phyloP scores from a whole-genome alignment of 2,888 invertebrate species.

The Lordiphosa andalusiaca region DNA sequence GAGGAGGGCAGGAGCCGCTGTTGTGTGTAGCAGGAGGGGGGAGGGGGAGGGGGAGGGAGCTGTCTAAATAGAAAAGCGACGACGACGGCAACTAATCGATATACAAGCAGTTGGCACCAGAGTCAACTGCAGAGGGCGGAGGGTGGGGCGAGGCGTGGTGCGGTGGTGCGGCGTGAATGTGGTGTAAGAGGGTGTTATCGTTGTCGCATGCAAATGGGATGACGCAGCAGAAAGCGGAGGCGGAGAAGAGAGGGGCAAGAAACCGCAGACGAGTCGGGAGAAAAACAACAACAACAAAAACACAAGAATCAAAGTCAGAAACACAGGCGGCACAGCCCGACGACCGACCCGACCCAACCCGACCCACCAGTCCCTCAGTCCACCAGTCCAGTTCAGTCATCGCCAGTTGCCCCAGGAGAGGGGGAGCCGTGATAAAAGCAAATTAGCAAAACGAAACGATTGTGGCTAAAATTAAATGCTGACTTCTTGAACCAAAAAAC shows the following conservation, averaged over 20 bases:
- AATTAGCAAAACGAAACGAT: conserved; percentile 17
- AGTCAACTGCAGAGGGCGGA: conserved; percentile 5
- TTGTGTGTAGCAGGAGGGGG: not conserved
- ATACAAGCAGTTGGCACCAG: conserved; percentile 64
- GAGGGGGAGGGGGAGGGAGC: conserved; percentile 20
- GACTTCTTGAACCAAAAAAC: conserved; percentile 13
- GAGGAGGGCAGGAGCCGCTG: not conserved
- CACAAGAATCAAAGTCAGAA: not conserved
- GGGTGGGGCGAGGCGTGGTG: conserved; percentile 1
- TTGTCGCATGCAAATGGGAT: conserved; percentile 26
- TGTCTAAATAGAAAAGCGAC: conserved; percentile 29
- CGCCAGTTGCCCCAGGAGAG: not conserved
- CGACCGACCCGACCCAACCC: too few species aligned
- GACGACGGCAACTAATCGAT: conserved; percentile 60
- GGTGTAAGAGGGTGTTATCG: conserved; percentile 6
- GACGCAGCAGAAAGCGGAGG: conserved; percentile 30
- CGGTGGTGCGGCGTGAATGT: too few species aligned
- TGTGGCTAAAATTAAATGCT: conserved; percentile 19
- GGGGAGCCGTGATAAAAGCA: conserved; percentile 12
- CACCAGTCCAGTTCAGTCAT: conserved; percentile 17
- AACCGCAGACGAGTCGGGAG: conserved; percentile 5
- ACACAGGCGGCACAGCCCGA: too few species aligned
- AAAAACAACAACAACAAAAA: too few species aligned
- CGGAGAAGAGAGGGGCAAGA: not conserved
- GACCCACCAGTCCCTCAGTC: too few species aligned